Evolutionary conservation across 2,797 vertebrate species (phyloP).

Genomic region (Phrynocephalus vlangalii): DNA sequence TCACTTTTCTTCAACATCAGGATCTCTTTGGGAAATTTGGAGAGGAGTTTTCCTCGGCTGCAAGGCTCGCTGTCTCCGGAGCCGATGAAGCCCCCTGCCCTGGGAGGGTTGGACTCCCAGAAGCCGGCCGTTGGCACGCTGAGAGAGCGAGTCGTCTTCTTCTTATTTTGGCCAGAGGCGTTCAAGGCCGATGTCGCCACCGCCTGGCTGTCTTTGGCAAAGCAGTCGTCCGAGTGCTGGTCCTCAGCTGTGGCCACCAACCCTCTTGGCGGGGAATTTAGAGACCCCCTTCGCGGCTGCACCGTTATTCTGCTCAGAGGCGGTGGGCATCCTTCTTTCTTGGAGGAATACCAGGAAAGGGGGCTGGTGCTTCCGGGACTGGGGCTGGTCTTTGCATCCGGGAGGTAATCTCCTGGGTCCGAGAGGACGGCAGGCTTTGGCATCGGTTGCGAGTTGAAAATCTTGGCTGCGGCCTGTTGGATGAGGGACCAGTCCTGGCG

Average conservation of each 20-base stretch:
- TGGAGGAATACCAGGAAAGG: slow-evolving; percentile 42
- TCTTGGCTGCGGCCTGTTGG: slow-evolving; percentile 79
- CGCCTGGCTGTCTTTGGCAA: slow-evolving; percentile 69
- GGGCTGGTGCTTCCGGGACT: slow-evolving; percentile 23
- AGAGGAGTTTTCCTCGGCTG: slow-evolving; percentile 69
- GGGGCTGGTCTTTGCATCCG: slow-evolving; percentile 10
- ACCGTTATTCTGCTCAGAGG: slow-evolving; percentile 61
- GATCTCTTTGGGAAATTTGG: slow-evolving; percentile 81
- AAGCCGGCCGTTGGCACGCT: slow-evolving; percentile 80
- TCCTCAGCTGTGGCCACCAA: slow-evolving; percentile 51
- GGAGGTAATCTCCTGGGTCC: slow-evolving; percentile 49
- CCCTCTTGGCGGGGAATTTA: slow-evolving; percentile 18
- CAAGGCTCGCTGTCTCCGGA: slow-evolving; percentile 59
- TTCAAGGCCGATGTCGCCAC: slow-evolving; percentile 69
- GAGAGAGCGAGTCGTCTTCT: slow-evolving; percentile 85
- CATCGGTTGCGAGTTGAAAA: slow-evolving; percentile 74
- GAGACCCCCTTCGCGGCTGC: slow-evolving; percentile 66
- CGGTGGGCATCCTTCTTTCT: slow-evolving; percentile 51
- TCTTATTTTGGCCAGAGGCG: slow-evolving; percentile 78
- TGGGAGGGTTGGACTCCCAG: slow-evolving; percentile 64
- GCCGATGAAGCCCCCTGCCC: slow-evolving; percentile 58
- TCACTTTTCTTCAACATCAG: slow-evolving; percentile 82
- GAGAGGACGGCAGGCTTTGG: slow-evolving; percentile 38
- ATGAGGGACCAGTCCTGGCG: slow-evolving; percentile 91
- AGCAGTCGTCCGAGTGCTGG: slow-evolving; percentile 70